Percentiles rank a stretch among this genome's conserved stretches.
Evolutionary conservation across 2,113 vertebrate species (phyloP).

Genomic region (Tenebrosternarchus preto): DNA sequence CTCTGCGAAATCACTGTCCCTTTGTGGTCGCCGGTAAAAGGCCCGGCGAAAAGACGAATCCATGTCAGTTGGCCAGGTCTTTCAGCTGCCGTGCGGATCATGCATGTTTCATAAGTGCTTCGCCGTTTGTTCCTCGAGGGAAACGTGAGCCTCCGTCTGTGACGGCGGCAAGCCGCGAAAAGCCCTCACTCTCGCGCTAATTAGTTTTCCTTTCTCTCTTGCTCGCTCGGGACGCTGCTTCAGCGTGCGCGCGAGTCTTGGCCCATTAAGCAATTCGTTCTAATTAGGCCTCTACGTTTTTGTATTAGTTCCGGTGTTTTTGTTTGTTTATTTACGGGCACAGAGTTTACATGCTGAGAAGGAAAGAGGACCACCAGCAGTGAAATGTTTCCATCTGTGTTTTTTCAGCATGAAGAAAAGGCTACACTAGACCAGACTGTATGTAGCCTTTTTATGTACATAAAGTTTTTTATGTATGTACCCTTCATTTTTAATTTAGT

Average conservation of each 20-base stretch:
- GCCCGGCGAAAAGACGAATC: conserved; percentile 43
- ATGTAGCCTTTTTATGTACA: no score
- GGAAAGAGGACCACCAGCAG: neutral
- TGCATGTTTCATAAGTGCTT: conserved; percentile 58
- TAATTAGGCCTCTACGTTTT: neutral
- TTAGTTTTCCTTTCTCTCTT: conserved; percentile 66
- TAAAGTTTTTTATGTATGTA: no score
- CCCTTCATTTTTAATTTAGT: no score
- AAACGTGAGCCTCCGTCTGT: conserved; percentile 63
- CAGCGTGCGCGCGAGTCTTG: neutral
- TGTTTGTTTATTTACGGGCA: neutral
- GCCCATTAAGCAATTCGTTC: neutral
- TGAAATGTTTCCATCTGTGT: neutral
- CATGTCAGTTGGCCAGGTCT: conserved; percentile 45
- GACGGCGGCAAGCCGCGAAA: conserved; percentile 64
- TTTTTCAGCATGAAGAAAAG: no score
- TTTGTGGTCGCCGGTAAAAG: conserved; percentile 47
- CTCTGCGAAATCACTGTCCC: conserved; percentile 48
- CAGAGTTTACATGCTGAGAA: neutral
- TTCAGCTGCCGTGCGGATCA: conserved; percentile 38
- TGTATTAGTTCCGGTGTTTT: neutral
- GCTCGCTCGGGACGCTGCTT: conserved; percentile 52
- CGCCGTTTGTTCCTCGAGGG: conserved; percentile 51
- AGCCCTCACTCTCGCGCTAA: conserved; percentile 62
- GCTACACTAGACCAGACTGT: no score